Evolutionary conservation across 2,888 invertebrate species (phyloP), one percentile per base, ranked within the genome.

Genomic region (Pachydiplax longipennis): DNA sequence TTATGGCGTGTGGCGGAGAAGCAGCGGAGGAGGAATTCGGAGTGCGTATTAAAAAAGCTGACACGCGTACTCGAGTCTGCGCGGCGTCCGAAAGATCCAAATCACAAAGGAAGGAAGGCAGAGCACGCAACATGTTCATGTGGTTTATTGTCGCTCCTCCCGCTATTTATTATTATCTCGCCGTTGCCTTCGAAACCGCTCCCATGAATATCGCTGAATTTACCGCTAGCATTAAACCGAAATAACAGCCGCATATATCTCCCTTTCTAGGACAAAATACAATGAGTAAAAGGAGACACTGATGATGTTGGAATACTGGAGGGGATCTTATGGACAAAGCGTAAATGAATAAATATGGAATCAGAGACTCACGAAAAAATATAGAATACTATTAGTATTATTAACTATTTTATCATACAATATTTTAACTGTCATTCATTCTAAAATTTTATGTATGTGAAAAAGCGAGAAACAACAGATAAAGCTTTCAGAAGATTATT

Each of bases 31-130:
- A 73, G 31, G 73, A 65, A 65, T 65, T 25, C 65, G 61, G 61
- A 87, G 87, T 87, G 87, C 87, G 87, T 87, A 87, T 87, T 58
- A 87, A 87, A 87, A 87, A 87, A 61, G 58, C 87, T 87, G 87
- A 87, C 61, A 87, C 87, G 37, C 87, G 87, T 87, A 61, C 87
- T 87, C 25, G 10, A 83, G 37, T 61, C 87, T 61, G 35, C 31
- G 58, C 58, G 83, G 58, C 58, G 87, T 87, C 61, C 61, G 48
- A 87, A 87, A 87, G 61, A 65, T 37, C 53, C 87, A 87, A 65
- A 58, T 48, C 31, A 25, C 25, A 87, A 87, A n/a, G 58, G 87
- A 61, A 61, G 22, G 18, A 61, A 61, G 10, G 83, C 25, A 35
- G 58, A 35, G 61, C 87, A 87, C 87, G 87, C 87, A 87, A 87